Percentiles rank a stretch among this genome's conserved stretches.
Conservation (phyloP, 2,888 invertebrate genomes). For the Stenolophus ochropezus region DNA sequence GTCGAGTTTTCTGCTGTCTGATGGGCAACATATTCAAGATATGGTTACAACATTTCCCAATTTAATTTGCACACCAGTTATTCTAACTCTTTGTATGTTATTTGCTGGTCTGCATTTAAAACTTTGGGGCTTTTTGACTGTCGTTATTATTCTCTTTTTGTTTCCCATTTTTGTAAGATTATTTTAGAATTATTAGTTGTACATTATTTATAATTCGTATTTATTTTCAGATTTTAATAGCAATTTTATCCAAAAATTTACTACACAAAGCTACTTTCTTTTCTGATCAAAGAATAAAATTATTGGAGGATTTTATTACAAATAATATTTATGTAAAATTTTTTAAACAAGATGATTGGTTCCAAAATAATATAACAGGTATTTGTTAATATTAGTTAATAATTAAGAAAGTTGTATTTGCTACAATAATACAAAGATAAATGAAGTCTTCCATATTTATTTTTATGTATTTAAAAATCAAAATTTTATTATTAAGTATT, state of each 20-base stretch:
- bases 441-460: too few species aligned
- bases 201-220: background rate
- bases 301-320: slow-evolving; percentile 66
- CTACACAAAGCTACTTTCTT: slow-evolving; percentile 65
- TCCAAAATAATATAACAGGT: slow-evolving; percentile 65
- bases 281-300: slow-evolving; percentile 64
- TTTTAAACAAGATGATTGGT: slow-evolving; percentile 65
- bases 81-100: slow-evolving; percentile 72
- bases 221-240: slow-evolving; percentile 64
- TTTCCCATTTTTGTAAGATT: slow-evolving; percentile 64
- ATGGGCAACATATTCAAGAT: slow-evolving; percentile 76
- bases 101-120: slow-evolving; percentile 75
- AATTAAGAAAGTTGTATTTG: too few species aligned
- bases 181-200: background rate
- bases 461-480: too few species aligned
- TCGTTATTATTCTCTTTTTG: slow-evolving; percentile 73
- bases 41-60: slow-evolving; percentile 74
- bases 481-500: background rate
- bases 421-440: too few species aligned
- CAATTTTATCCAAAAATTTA: slow-evolving; percentile 66
- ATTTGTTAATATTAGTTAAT: too few species aligned
- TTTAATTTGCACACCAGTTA: slow-evolving; percentile 75
- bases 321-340: slow-evolving; percentile 67
- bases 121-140: slow-evolving; percentile 74
- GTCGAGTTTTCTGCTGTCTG: slow-evolving; percentile 76